These are phyloP conservation scores for Pristionchus exspectatus DNA, from an alignment of 2,888 invertebrate species.

Conservation along the genomic window DNA sequence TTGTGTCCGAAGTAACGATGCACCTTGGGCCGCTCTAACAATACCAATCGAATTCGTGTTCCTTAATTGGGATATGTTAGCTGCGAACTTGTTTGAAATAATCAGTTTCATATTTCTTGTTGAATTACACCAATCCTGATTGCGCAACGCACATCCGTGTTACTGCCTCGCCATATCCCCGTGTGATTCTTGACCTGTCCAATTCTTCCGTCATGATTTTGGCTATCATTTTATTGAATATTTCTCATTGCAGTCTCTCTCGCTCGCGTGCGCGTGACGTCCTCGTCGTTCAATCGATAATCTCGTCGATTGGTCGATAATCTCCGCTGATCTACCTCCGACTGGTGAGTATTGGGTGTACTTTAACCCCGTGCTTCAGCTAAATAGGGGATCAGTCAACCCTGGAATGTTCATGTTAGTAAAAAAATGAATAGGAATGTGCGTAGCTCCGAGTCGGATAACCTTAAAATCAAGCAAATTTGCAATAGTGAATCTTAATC, in stretches of 20 bases:
- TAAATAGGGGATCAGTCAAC: too few species aligned
- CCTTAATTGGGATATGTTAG: neutral
- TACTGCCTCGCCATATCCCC: neutral
- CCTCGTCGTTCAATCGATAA: neutral
- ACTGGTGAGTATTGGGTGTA: too few species aligned
- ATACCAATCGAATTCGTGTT: neutral
- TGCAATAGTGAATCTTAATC: too few species aligned
- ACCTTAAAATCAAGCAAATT: too few species aligned
- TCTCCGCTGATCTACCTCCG: neutral
- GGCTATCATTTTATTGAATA: neutral
- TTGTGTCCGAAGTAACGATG: neutral
- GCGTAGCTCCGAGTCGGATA: too few species aligned
- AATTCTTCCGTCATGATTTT: neutral
- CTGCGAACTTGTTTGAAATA: neutral
- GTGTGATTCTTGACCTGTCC: neutral
- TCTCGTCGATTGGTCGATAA: neutral
- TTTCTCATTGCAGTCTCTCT: neutral
- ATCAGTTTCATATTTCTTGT: neutral
- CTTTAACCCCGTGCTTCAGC: too few species aligned
- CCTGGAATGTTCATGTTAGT: too few species aligned
- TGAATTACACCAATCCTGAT: neutral
- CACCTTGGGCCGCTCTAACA: neutral
- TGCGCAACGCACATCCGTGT: neutral
- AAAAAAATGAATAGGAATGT: too few species aligned
- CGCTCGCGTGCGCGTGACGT: neutral